Evolutionary conservation across 1,140 invertebrate species (phyloP).

Genomic region (Drosophila parabipectinata): DNA sequence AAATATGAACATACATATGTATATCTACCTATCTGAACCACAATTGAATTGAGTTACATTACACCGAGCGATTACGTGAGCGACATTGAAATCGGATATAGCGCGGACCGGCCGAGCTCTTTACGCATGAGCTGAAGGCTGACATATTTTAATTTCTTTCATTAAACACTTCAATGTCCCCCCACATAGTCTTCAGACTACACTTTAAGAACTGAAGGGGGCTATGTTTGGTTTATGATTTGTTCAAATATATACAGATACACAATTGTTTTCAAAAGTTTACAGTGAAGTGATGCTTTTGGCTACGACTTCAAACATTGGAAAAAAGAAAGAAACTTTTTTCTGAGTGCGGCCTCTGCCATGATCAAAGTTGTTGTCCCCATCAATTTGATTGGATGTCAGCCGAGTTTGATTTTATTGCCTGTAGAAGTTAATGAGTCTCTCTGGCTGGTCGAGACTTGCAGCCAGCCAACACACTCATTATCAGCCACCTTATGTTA

Average conservation of each 20-base stretch:
- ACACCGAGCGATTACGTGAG: conserved; percentile 61
- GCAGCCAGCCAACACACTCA: conserved; percentile 23
- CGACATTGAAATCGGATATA: conserved; percentile 67
- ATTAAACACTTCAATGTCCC: conserved; percentile 43
- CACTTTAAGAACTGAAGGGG: not conserved
- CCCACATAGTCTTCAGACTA: not conserved
- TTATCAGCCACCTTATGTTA: conserved; percentile 49
- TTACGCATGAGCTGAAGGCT: conserved; percentile 60
- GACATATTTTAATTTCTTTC: conserved; percentile 57
- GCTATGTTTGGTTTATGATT: not conserved
- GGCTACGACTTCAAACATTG: too few species aligned
- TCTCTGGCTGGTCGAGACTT: not conserved
- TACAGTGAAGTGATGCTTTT: too few species aligned
- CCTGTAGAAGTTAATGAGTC: conserved; percentile 42
- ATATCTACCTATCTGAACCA: conserved; percentile 24
- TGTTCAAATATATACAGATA: too few species aligned
- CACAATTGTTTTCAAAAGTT: too few species aligned
- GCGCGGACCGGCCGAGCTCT: conserved; percentile 24
- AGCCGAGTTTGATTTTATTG: conserved; percentile 49
- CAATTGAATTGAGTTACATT: conserved; percentile 25
- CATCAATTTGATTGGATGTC: conserved; percentile 57
- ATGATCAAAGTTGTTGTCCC: conserved; percentile 26
- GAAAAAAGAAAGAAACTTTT: not conserved
- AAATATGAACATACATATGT: not conserved
- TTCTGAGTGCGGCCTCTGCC: not conserved